Evolutionary conservation across 2,113 vertebrate genomes (phyloP).

Genomic region (Pseudorhombus dupliciocellatus): DNA sequence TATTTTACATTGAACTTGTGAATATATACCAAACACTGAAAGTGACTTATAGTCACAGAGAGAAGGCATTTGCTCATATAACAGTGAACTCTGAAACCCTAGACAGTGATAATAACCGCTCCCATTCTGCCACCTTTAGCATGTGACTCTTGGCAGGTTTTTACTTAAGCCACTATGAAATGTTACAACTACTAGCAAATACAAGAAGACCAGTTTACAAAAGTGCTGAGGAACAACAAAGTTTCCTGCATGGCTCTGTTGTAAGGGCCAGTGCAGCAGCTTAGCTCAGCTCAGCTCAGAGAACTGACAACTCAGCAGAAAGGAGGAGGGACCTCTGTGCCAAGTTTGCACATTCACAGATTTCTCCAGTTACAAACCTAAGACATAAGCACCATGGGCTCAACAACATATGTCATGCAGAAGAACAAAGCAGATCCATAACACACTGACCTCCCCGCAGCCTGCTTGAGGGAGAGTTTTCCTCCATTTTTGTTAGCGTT

Average conservation of each 20-base stretch:
- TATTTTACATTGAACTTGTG: too few relatives aligned
- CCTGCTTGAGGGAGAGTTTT: conserved; percentile 18
- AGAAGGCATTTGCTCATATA: too few relatives aligned
- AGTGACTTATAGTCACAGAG: too few relatives aligned
- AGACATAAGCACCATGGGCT: conserved; percentile 24
- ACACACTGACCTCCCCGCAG: conserved; percentile 36
- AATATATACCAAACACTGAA: too few relatives aligned
- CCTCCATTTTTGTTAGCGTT: conserved; percentile 36
- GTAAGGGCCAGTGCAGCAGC: conserved; percentile 42
- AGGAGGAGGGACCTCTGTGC: conserved; percentile 35
- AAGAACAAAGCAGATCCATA: conserved; percentile 28
- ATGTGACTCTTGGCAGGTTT: conserved; percentile 3
- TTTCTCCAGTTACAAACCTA: conserved; percentile 53
- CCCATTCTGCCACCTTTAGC: not conserved
- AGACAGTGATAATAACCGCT: not conserved
- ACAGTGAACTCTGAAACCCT: not conserved
- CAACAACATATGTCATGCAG: conserved; percentile 34
- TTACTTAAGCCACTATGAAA: not conserved
- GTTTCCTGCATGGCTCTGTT: conserved; percentile 52
- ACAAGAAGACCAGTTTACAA: conserved; percentile 46
- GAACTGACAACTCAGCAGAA: conserved; percentile 70
- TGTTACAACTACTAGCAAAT: not conserved
- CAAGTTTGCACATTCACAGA: conserved; percentile 61
- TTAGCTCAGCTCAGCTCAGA: conserved; percentile 62
- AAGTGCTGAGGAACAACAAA: conserved; percentile 72